Conservation (phyloP, 2,113 vertebrate species). For the Gasterosteus nipponicus region DNA sequence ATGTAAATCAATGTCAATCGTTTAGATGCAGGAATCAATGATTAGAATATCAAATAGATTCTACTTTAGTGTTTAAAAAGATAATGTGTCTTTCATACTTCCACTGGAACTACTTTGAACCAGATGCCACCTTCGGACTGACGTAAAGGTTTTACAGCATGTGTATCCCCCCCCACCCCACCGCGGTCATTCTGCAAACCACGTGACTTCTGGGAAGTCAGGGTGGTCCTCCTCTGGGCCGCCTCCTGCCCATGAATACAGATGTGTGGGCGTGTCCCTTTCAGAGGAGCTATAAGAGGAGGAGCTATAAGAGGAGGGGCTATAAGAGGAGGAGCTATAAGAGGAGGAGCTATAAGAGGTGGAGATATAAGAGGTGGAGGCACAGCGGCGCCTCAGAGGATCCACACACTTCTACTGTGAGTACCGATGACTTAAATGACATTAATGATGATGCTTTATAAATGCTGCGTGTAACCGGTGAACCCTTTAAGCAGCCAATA, state of each 20-base stretch:
- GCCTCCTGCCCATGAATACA: too few relatives aligned
- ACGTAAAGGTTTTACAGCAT: not conserved
- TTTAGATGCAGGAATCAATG: too few relatives aligned
- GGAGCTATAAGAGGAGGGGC: not conserved
- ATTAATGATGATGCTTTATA: too few relatives aligned
- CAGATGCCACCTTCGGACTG: not conserved
- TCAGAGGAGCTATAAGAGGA: not conserved
- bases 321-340: not conserved
- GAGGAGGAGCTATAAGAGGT: too few relatives aligned
- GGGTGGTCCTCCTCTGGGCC: not conserved
- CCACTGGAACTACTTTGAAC: not conserved
- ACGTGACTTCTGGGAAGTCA: constrained; percentile 4
- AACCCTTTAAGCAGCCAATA: too few relatives aligned
- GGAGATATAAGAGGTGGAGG: not conserved
- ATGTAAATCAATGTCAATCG: not conserved
- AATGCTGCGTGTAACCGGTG: too few relatives aligned
- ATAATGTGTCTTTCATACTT: too few relatives aligned
- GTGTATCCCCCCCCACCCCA: not conserved
- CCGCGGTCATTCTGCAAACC: too few relatives aligned
- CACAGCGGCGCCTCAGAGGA: not conserved
- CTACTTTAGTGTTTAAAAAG: too few relatives aligned
- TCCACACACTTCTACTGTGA: constrained; percentile 15
- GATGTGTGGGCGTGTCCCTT: not conserved
- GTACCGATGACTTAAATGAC: not conserved
- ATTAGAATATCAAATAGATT: too few relatives aligned